Conservation (phyloP, 2,797 vertebrate genomes). For the Poecilia picta region DNA sequence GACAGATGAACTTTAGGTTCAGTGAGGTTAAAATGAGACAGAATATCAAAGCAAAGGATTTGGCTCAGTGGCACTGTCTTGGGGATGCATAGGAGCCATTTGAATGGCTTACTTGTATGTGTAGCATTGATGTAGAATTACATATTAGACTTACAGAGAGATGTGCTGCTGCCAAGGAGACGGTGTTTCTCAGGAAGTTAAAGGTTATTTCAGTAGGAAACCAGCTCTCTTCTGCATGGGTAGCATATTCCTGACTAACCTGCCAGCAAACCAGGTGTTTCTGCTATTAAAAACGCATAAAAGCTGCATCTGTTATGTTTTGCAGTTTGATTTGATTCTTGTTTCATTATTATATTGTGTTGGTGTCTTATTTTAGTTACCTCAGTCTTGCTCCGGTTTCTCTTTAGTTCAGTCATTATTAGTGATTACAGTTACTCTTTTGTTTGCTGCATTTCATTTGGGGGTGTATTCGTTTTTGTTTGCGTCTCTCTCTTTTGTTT, state of each 20-base stretch:
- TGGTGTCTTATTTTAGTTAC: too few species aligned
- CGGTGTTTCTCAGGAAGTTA: neutral
- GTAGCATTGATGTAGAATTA: neutral
- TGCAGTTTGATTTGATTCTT: too few species aligned
- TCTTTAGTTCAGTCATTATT: too few species aligned
- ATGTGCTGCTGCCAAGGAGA: neutral
- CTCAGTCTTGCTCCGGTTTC: too few species aligned
- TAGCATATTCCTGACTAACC: neutral
- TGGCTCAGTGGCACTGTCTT: neutral
- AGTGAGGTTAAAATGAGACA: neutral
- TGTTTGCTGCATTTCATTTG: too few species aligned
- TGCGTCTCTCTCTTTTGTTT: too few species aligned
- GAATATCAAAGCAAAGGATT: neutral
- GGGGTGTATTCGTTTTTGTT: too few species aligned
- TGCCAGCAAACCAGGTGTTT: neutral
- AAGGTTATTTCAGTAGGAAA: slow-evolving; percentile 3
- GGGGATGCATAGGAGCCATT: neutral
- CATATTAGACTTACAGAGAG: neutral
- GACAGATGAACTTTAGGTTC: neutral
- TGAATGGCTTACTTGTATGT: neutral
- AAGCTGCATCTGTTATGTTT: neutral
- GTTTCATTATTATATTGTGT: too few species aligned
- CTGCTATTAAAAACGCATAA: neutral
- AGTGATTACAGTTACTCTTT: too few species aligned
- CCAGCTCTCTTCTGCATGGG: neutral